A percentile compares a stretch with the other conserved stretches of the same genome.
Evolutionary conservation across 1,140 invertebrate species (phyloP).

Genomic region (Scaptomyza montana): DNA sequence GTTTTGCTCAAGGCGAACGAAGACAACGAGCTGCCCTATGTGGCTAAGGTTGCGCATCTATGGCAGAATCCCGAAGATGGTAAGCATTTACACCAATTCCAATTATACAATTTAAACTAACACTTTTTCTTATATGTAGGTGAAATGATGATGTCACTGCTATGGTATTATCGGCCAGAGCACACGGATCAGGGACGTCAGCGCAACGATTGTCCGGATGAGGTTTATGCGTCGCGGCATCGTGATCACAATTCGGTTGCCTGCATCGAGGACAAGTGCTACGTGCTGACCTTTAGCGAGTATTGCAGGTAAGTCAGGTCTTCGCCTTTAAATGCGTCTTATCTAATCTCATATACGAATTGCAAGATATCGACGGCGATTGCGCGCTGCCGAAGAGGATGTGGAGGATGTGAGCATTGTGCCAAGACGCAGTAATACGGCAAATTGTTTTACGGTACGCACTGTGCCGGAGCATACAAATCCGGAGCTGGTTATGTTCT

Average conservation of each 20-base stretch:
- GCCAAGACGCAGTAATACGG: conserved; percentile 65
- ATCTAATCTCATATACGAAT: conserved; percentile 4
- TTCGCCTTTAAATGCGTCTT: no score
- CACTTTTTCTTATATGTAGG: conserved; percentile 88
- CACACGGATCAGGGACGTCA: conserved; percentile 95
- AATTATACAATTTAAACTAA: no score
- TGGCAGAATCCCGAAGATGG: conserved; percentile 98
- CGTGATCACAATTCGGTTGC: conserved; percentile 97
- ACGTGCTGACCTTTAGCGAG: conserved; percentile 97
- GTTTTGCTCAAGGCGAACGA: conserved; percentile 93
- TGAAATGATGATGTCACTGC: conserved; percentile 98
- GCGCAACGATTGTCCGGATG: conserved; percentile 91
- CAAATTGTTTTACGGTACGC: conserved; percentile 72
- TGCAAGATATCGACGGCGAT: conserved; percentile 85
- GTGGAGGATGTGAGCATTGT: conserved; percentile 82
- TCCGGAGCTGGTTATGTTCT: conserved; percentile 96
- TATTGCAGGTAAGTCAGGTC: conserved; percentile 92
- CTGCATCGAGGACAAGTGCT: conserved; percentile 99
- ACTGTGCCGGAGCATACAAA: conserved; percentile 89
- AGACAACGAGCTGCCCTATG: conserved; percentile 94
- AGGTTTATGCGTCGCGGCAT: conserved; percentile 97
- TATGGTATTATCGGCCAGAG: conserved; percentile 99
- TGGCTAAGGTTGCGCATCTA: conserved; percentile 95
- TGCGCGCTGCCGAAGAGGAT: conserved; percentile 85
- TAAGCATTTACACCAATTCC: conserved; percentile 71